Conservation (phyloP, 2,113 vertebrate genomes). For the Toxostoma redivivum region DNA sequence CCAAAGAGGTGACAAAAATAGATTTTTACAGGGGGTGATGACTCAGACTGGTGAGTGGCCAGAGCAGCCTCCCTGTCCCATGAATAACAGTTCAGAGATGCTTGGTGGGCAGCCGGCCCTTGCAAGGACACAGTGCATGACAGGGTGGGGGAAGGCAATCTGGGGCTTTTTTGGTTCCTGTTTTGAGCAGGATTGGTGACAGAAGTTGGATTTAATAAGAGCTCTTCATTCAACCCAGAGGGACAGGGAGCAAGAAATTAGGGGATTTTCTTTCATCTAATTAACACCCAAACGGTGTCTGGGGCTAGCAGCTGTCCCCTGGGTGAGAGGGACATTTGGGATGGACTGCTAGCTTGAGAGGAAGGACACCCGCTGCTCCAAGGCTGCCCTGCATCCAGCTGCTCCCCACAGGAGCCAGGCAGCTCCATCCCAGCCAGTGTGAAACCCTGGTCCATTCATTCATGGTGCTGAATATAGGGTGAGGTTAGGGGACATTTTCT, state of each 20-base stretch:
- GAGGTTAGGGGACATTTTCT: neutral
- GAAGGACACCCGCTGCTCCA: neutral
- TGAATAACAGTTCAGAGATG: neutral
- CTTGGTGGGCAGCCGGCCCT: fast-evolving
- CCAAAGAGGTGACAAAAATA: neutral
- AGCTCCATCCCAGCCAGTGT: fast-evolving
- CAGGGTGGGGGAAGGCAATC: fast-evolving
- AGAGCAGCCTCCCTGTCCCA: neutral
- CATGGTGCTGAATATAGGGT: neutral
- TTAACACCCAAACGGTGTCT: neutral
- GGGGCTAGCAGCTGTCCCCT: neutral
- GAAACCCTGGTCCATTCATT: fast-evolving
- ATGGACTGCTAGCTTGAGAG: neutral
- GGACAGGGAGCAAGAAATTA: fast-evolving
- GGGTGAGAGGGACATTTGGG: neutral
- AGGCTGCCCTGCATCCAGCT: neutral
- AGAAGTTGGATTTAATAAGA: neutral
- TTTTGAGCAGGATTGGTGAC: neutral
- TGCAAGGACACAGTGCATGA: fast-evolving
- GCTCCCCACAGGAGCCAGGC: neutral
- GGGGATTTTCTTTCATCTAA: neutral
- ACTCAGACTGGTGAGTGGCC: slow-evolving; percentile 4
- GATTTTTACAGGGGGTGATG: neutral
- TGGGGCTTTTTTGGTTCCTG: neutral
- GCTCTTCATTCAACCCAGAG: neutral